Evolutionary conservation across 37 sponge, comb jelly and placozoan species (phyloP).

Genomic region (Mnemiopsis leidyi): DNA sequence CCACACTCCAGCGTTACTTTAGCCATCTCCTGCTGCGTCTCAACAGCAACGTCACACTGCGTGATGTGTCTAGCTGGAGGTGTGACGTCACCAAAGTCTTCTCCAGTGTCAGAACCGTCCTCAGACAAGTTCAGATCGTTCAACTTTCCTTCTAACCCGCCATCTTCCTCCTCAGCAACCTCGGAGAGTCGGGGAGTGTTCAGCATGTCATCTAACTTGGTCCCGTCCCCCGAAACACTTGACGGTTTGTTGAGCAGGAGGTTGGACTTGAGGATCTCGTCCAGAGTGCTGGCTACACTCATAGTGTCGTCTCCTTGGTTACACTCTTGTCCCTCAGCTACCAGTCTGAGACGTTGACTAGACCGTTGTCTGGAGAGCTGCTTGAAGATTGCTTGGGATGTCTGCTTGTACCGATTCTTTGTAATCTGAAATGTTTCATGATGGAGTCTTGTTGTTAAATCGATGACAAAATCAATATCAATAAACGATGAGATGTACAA

Average conservation of each 20-base stretch:
- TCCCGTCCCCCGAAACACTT: background rate
- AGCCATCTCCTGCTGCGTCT: background rate
- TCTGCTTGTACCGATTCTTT: conserved; percentile 11
- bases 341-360: conserved; percentile 3
- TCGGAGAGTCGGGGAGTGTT: background rate
- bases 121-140: background rate
- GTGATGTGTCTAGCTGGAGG: background rate
- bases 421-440: background rate
- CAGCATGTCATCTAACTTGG: background rate
- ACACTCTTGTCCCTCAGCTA: conserved; percentile 16
- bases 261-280: conserved; percentile 44
- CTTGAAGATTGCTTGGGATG: conserved; percentile 16
- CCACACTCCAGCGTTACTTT: conserved; percentile 64
- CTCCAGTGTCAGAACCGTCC: background rate
- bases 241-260: conserved; percentile 39
- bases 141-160: background rate
- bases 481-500: too few relatives aligned
- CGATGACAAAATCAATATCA: too few relatives aligned
- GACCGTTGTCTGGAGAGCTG: background rate
- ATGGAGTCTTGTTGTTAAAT: too few relatives aligned
- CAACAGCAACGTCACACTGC: conserved; percentile 5
- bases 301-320: background rate
- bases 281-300: conserved; percentile 7
- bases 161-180: background rate
- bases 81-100: background rate